A percentile compares a stretch with the other conserved stretches of the same genome.
Conservation (phyloP, 2,797 vertebrate species). For the Gymnopithys bicolor region DNA sequence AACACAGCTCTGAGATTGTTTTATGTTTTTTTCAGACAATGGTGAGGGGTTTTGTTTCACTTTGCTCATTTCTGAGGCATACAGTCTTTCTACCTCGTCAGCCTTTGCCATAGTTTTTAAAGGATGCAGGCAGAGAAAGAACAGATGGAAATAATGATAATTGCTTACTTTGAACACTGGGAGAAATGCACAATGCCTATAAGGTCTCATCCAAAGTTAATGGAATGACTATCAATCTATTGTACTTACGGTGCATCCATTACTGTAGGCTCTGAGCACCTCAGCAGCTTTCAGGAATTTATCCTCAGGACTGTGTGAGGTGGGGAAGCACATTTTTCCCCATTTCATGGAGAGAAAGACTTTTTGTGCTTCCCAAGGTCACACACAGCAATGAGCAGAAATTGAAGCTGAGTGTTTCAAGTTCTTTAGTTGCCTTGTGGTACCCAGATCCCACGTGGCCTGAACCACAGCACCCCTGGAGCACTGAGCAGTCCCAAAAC, state of each 20-base stretch:
- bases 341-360: not conserved
- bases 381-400: not conserved
- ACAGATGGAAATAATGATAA: constrained; percentile 44
- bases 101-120: not conserved
- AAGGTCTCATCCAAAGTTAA: constrained; percentile 47
- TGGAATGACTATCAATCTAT: not conserved
- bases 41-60: not conserved
- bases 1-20: not conserved
- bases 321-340: not conserved
- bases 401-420: not conserved
- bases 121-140: constrained; percentile 16
- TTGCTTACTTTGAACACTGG: constrained; percentile 1
- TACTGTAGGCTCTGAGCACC: not conserved
- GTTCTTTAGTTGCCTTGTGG: not conserved
- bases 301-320: not conserved
- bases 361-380: not conserved
- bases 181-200: constrained; percentile 12
- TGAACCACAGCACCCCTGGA: not conserved
- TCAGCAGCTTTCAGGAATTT: not conserved
- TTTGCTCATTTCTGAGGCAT: not conserved
- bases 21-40: not conserved
- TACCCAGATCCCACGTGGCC: not conserved
- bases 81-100: not conserved
- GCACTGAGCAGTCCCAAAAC: not conserved
- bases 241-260: not conserved